Evolutionary conservation across 2,888 invertebrate genomes (phyloP).

Genomic region (Liposcelis brunnea): DNA sequence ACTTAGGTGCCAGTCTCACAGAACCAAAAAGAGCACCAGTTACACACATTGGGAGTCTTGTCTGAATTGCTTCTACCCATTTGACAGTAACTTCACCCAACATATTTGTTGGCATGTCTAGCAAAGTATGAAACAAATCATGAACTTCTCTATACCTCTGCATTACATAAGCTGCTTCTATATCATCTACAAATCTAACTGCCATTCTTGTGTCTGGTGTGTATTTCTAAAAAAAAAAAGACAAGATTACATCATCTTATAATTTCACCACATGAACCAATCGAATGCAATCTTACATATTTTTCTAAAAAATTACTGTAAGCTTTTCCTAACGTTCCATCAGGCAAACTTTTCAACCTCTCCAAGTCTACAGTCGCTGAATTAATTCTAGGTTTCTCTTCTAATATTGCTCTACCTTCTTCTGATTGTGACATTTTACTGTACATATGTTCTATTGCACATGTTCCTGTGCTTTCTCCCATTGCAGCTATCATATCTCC

Average conservation of each 20-base stretch:
- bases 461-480: slow-evolving; percentile 19
- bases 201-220: slow-evolving; percentile 80
- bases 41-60: slow-evolving; percentile 88
- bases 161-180: slow-evolving; percentile 87
- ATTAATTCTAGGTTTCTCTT: slow-evolving; percentile 72
- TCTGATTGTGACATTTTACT: slow-evolving; percentile 54
- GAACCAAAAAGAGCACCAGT: slow-evolving; percentile 88
- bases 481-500: slow-evolving; percentile 24
- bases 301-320: slow-evolving; percentile 69
- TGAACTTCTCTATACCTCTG: slow-evolving; percentile 94
- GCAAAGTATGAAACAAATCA: slow-evolving; percentile 79
- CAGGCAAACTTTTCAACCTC: slow-evolving; percentile 49
- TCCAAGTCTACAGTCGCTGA: slow-evolving; percentile 61
- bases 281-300: slow-evolving; percentile 43
- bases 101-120: slow-evolving; percentile 91
- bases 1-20: slow-evolving; percentile 65
- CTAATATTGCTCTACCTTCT: slow-evolving; percentile 56
- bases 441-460: slow-evolving; percentile 53
- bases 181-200: slow-evolving; percentile 82
- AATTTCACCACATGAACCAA: too few relatives aligned
- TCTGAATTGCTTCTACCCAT: slow-evolving; percentile 95
- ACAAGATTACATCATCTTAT: too few relatives aligned
- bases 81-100: slow-evolving; percentile 83
- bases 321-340: slow-evolving; percentile 66
- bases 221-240: not conserved